Percentiles rank a stretch among this genome's conserved stretches.
phyloP scores from a whole-genome alignment of 2,113 vertebrate genomes.

The Natator depressus region DNA sequence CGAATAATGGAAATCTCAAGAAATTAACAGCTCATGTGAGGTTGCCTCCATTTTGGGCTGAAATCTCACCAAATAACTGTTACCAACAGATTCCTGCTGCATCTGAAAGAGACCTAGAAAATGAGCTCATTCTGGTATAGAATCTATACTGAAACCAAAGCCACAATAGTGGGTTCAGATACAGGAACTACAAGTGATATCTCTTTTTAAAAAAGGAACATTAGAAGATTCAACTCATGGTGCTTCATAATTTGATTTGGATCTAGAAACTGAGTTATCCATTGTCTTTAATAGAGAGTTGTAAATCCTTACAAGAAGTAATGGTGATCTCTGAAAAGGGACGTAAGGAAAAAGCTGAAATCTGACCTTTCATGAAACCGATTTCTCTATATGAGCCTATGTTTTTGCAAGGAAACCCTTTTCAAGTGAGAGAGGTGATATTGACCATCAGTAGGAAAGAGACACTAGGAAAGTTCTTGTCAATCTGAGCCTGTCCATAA shows the following conservation, averaged over 20 bases:
- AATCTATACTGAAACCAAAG: neutral
- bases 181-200: neutral
- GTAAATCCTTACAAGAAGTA: neutral
- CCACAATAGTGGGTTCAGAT: neutral
- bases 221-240: neutral
- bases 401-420: slow-evolving; percentile 49
- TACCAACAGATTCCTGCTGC: neutral
- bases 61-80: neutral
- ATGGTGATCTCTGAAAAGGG: neutral
- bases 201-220: neutral
- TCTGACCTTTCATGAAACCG: neutral
- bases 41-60: neutral
- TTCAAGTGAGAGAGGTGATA: slow-evolving; percentile 66
- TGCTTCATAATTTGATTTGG: neutral
- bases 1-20: neutral
- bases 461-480: slow-evolving; percentile 49
- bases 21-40: neutral
- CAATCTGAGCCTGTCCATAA: slow-evolving; percentile 73
- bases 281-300: neutral
- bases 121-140: neutral
- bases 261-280: neutral
- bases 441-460: slow-evolving; percentile 63
- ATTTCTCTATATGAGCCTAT: slow-evolving; percentile 28
- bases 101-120: neutral
- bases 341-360: neutral